Conservation (phyloP, 2,797 vertebrate species). For the Notoglanidium macrostoma region DNA sequence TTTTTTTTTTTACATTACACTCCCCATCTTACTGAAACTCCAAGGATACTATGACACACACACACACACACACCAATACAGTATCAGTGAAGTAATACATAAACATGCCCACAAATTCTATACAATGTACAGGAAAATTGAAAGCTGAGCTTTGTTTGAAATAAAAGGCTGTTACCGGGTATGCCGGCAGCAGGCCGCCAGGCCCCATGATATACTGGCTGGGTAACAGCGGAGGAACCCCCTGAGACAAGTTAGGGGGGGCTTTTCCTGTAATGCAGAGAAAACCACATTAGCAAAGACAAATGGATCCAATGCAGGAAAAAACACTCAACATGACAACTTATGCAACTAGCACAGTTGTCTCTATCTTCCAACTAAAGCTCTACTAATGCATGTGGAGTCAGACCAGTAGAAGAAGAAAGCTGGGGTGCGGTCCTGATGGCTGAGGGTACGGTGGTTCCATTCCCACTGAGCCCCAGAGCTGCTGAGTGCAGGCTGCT, state of each 20-base stretch:
- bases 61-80: background rate
- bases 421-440: conserved; percentile 80
- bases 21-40: background rate
- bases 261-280: conserved; percentile 83
- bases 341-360: background rate
- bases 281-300: conserved; percentile 17
- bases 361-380: background rate
- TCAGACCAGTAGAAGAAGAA: conserved; percentile 76
- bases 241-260: conserved; percentile 92
- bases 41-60: background rate
- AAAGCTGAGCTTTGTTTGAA: background rate
- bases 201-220: conserved; percentile 98
- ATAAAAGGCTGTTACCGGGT: conserved; percentile 80
- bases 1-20: background rate
- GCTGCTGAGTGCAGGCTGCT: conserved; percentile 74
- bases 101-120: background rate
- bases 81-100: background rate
- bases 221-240: conserved; percentile 90
- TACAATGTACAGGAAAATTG: background rate
- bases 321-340: background rate
- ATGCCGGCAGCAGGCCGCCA: conserved; percentile 93
- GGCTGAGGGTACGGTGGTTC: conserved; percentile 76
- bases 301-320: background rate
- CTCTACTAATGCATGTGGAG: background rate
- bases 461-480: conserved; percentile 83